Evolutionary conservation across 2,888 invertebrate species (phyloP).

Genomic region (Drosophila diplacantha): DNA sequence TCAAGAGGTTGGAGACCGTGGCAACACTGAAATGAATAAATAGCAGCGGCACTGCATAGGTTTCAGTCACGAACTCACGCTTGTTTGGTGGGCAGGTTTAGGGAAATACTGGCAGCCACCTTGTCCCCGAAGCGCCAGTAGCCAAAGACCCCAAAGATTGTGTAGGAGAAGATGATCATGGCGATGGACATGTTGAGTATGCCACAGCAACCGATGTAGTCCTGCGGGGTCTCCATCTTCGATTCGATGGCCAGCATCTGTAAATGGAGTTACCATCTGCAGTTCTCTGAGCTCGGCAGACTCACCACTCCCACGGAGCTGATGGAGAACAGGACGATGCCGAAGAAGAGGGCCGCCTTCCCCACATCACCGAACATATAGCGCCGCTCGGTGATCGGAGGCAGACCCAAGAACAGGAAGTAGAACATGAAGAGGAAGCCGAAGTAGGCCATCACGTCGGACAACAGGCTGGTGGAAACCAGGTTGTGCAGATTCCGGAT

Average conservation of each 20-base stretch:
- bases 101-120: conserved; percentile 87
- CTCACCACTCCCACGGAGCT: conserved; percentile 87
- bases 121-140: conserved; percentile 88
- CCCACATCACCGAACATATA: conserved; percentile 78
- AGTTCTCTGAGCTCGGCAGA: not conserved
- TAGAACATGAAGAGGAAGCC: conserved; percentile 83
- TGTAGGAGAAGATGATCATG: conserved; percentile 88
- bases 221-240: conserved; percentile 91
- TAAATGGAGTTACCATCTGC: not conserved
- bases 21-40: conserved; percentile 59
- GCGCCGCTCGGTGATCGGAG: conserved; percentile 75
- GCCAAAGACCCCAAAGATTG: conserved; percentile 93
- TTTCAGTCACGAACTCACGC: conserved; percentile 79
- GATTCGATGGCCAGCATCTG: conserved; percentile 96
- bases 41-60: no score
- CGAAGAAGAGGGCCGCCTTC: conserved; percentile 87
- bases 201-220: conserved; percentile 92
- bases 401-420: conserved; percentile 85
- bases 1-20: conserved; percentile 86
- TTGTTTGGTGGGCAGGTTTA: conserved; percentile 86
- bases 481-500: conserved; percentile 87
- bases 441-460: conserved; percentile 91
- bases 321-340: conserved; percentile 91
- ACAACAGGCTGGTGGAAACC: conserved; percentile 92
- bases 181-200: conserved; percentile 90